Conservation (phyloP, 2,888 invertebrate genomes). For the Andrena marginata region DNA sequence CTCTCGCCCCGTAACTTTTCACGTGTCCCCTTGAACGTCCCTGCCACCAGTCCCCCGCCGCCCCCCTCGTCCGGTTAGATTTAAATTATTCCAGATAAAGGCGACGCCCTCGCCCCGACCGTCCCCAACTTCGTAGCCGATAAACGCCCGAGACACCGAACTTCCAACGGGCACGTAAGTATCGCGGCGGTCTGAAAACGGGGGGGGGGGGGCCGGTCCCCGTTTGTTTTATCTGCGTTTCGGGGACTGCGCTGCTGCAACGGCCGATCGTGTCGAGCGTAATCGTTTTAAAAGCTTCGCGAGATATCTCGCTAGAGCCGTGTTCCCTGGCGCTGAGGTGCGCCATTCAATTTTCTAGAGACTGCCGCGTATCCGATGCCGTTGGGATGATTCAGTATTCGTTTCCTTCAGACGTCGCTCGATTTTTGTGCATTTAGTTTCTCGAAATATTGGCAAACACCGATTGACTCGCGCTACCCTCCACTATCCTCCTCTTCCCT, state of each 20-base stretch:
- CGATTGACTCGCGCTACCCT: too few relatives aligned
- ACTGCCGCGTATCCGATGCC: too few relatives aligned
- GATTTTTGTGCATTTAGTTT: too few relatives aligned
- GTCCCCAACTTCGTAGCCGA: conserved; percentile 2
- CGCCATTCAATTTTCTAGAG: too few relatives aligned
- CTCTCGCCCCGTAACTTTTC: conserved; percentile 34
- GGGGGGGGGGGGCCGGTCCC: too few relatives aligned
- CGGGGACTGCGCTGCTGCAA: background rate
- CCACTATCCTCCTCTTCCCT: too few relatives aligned
- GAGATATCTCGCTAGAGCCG: too few relatives aligned
- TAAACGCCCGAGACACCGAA: conserved; percentile 29
- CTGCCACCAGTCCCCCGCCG: background rate
- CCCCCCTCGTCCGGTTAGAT: conserved; percentile 25
- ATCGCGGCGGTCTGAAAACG: background rate
- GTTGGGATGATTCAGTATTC: too few relatives aligned
- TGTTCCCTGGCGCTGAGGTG: too few relatives aligned
- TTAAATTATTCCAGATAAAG: conserved; percentile 36
- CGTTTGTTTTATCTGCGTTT: conserved; percentile 15
- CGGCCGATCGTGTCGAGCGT: background rate
- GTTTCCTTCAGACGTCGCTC: too few relatives aligned
- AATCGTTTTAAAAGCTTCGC: conserved; percentile 5
- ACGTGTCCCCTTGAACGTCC: conserved; percentile 48
- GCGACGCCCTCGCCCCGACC: conserved; percentile 1
- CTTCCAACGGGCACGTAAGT: conserved; percentile 5
- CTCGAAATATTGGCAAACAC: too few relatives aligned